A percentile compares a stretch with the other conserved stretches of the same genome.
phyloP scores from a whole-genome alignment of 2,888 invertebrate genomes.

The Drosophila gaucha region DNA sequence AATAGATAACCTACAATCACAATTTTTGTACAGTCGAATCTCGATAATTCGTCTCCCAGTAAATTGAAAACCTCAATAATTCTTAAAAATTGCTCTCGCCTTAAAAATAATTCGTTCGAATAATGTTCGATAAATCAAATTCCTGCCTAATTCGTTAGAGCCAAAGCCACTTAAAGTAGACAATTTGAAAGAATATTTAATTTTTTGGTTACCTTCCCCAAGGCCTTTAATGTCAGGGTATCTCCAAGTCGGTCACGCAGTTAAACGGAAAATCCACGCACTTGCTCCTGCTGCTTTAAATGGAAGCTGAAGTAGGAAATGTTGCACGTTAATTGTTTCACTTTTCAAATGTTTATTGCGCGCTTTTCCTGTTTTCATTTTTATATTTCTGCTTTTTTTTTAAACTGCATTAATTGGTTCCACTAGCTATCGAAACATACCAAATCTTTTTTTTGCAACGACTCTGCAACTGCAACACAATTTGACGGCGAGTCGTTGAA shows the following conservation, averaged over 20 bases:
- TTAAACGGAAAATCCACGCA: slow-evolving; percentile 1
- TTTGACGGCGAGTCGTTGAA: slow-evolving; percentile 56
- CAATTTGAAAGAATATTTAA: no score
- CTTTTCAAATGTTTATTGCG: slow-evolving; percentile 41
- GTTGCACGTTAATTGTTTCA: slow-evolving; percentile 48
- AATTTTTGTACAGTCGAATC: no score
- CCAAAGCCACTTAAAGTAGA: no score
- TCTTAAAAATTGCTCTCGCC: no score
- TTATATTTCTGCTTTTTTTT: slow-evolving; percentile 5
- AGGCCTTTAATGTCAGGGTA: no score
- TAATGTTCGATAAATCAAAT: no score
- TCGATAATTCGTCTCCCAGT: no score
- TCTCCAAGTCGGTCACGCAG: background rate
- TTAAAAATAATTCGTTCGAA: no score
- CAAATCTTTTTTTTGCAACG: slow-evolving; percentile 45
- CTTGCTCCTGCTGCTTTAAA: slow-evolving; percentile 25
- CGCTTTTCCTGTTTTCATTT: slow-evolving; percentile 45
- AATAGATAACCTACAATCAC: no score
- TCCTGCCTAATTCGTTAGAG: no score
- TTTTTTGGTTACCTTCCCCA: no score
- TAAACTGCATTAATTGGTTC: slow-evolving; percentile 72
- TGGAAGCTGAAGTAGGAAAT: slow-evolving; percentile 46
- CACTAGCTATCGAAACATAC: slow-evolving; percentile 34
- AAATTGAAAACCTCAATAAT: no score
- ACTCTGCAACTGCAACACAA: slow-evolving; percentile 20